Evolutionary conservation across 2,797 vertebrate species (phyloP), one percentile per base, ranked within the genome.

Genomic region (Rousettus madagascariensis): DNA sequence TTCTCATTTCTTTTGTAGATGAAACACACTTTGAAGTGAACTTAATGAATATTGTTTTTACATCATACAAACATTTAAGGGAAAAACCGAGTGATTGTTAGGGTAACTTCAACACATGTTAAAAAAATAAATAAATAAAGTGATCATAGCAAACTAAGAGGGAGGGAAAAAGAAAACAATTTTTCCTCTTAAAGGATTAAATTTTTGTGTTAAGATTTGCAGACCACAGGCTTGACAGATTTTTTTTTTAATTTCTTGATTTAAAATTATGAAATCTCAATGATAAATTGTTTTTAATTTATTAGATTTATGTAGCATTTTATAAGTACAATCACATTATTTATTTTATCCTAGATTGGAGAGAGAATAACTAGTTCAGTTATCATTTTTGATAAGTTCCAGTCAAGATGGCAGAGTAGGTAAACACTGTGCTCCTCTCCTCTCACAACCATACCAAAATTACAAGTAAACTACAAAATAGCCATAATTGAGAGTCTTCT

Each of bases 61-160:
- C 36, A 88, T 77, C 33, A 83, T 28, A 30, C 7, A 68, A 85
- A 80, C 3, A 43, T 95, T 88, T 51, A 78, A 9, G 38, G 78
- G 10, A 87, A 93, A 91, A 61, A 4, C 38, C 55, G 26, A 78
- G 22, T 77, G 46, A 55, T 38, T 68, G 11, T 85, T 74, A 30
- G 5, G 8, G 46, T 86, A 74, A 93, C 87, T 74, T 84, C n/a
- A 84, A 84, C 22, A 6, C 10, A 41, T 20, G 19, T 88, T 36
- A 82, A 94, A 96, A 65, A 33, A 38, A 38, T 4, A 82, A 95
- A 57, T 17, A 77, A 89, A 66, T 59, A 79, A 91, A 89, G 26
- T 4, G 51, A 74, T 46, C 15, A 41, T n/a, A 80, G 17, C 16
- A 96, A 93, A 72, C 22, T 19, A 90, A 95, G 24, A 19, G 16